Evolutionary conservation across 1,140 invertebrate genomes (phyloP).

Genomic region (Eubasilissa regina): DNA sequence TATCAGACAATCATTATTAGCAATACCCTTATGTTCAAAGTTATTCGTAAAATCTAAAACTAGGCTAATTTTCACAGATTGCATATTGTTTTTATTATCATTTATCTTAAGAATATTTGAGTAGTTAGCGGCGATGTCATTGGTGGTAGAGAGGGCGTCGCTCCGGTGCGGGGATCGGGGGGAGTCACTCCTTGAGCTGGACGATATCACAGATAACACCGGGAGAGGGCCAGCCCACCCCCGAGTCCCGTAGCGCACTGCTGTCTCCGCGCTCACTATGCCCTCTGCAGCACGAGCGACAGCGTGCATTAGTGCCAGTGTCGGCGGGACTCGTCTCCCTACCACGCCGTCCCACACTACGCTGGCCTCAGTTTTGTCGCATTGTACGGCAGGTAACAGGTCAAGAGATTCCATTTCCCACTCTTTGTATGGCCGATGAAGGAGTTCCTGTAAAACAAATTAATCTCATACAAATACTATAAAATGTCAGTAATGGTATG

Average conservation of each 20-base stretch:
- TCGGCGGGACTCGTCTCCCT: neutral
- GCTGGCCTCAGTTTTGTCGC: constrained; percentile 55
- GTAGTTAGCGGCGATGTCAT: constrained; percentile 71
- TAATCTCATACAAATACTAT: no score
- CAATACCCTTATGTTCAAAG: constrained; percentile 72
- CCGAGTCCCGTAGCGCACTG: no score
- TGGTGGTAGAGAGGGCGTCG: constrained; percentile 50
- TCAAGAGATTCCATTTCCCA: constrained; percentile 58
- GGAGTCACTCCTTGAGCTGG: constrained; percentile 74
- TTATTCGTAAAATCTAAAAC: constrained; percentile 73
- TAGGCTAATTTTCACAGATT: constrained; percentile 77
- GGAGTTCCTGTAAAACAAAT: constrained; percentile 40
- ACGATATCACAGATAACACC: constrained; percentile 77
- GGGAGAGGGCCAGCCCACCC: constrained; percentile 68
- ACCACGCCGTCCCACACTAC: neutral
- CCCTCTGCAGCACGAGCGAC: constrained; percentile 22
- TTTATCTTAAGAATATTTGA: constrained; percentile 74
- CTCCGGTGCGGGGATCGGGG: constrained; percentile 49
- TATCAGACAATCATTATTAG: constrained; percentile 76
- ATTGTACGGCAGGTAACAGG: constrained; percentile 56
- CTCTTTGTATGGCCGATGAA: constrained; percentile 45
- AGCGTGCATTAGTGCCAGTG: constrained; percentile 13
- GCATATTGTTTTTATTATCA: constrained; percentile 76
- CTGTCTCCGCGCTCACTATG: constrained; percentile 59
- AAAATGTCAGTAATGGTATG: no score